A percentile compares a stretch with the other conserved stretches of the same genome.
These are phyloP conservation scores for Notospermus geniculatus DNA, from an alignment of 1,140 invertebrate species.

Conservation along the genomic window DNA sequence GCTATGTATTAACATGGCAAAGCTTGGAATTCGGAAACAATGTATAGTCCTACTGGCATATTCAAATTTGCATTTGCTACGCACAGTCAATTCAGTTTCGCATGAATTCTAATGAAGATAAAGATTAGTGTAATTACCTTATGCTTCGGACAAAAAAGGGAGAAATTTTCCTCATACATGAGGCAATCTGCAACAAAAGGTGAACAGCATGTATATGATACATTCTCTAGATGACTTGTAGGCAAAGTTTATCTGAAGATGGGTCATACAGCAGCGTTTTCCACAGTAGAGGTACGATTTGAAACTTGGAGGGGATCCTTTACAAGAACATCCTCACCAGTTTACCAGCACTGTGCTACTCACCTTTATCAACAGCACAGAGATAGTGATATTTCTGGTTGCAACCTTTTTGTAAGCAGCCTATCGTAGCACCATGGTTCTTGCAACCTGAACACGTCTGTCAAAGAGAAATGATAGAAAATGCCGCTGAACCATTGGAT, in stretches of 20 bases:
- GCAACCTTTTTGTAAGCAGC: constrained; percentile 58
- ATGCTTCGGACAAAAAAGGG: constrained; percentile 47
- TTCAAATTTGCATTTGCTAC: no score
- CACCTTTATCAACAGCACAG: constrained; percentile 57
- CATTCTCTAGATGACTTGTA: not conserved
- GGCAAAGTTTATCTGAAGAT: not conserved
- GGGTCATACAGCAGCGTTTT: not conserved
- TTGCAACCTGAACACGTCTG: constrained; percentile 56
- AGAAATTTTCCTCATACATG: constrained; percentile 50
- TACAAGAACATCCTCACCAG: not conserved
- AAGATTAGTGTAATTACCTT: constrained; percentile 33
- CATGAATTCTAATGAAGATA: not conserved
- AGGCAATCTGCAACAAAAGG: constrained; percentile 41
- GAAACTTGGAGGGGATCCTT: not conserved
- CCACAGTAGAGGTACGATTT: not conserved
- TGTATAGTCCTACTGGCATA: no score
- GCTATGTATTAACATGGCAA: no score
- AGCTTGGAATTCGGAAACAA: no score
- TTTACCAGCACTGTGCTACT: constrained; percentile 1
- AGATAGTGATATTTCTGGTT: constrained; percentile 56
- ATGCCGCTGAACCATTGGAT: not conserved
- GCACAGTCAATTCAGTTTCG: no score
- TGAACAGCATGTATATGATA: constrained; percentile 10
- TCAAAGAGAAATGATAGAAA: constrained; percentile 18
- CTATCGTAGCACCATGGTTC: constrained; percentile 57